Base-by-base conservation (phyloP, 2,888 invertebrate genomes). In the Ypsolopha scabrella region DNA sequence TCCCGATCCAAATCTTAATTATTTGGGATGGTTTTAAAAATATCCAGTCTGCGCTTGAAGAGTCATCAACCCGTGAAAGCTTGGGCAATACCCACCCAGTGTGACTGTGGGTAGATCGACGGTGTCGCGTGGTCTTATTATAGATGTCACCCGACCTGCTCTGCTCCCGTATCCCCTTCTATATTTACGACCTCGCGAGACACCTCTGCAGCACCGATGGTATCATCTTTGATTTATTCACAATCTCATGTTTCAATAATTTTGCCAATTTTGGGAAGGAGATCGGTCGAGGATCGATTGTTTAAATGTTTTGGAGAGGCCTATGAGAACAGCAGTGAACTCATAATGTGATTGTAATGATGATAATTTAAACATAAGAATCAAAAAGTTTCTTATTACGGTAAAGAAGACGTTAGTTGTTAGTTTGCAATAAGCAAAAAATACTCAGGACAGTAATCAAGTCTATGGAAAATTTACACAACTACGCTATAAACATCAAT, bases 131-230 rank as follows among this genome's bases (percentile, higher is more conserved):
- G 78, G 67, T 79, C 85, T 86, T 85, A 85, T 82, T 83, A 80
- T 86, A 86, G 86, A 80, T 81, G 86, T 82, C 85, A 85, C 72
- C 76, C 80, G 82, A 82, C 80, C 85, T 79, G 80, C 80, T 76
- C 73, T 75, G 24, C 24, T 24, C 24, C 24, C 24, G 24, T 77
- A 82, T 85, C 80, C 78, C 76, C 75, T 73, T 81, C 81, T 86
- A 83, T 78, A 85, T 85, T 77, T 85, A 85, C 72, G 62, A 64
- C 72, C 70, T 62, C 68, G 69, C n/a, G 52, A 45, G 36, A 11
- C 47, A 10, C 34, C 46, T 24, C 24, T 24, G 24, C 24, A 24
- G 24, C 24, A 24, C 39, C 39, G 39, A 39, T 39, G 39, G 10
- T 39, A 39, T n/a, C 10, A n/a, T n/a, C 11, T n/a, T n/a, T 39